A percentile compares a stretch with the other conserved stretches of the same genome.
phyloP scores from a whole-genome alignment of 2,797 vertebrate genomes.

The Melopsittacus undulatus region DNA sequence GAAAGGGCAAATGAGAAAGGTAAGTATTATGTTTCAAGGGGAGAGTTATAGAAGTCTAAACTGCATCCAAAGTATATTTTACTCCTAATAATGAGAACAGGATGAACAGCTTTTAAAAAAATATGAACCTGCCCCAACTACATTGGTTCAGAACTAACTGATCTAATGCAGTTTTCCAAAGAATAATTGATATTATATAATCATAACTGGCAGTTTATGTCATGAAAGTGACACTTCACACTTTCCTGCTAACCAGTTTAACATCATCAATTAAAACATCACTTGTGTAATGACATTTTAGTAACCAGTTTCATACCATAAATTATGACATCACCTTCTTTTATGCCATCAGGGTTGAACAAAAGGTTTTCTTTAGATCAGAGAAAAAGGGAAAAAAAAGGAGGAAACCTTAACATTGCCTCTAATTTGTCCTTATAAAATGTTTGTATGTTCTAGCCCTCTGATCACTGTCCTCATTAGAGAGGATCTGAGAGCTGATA shows the following conservation, averaged over 20 bases:
- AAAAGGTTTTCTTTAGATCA: conserved; percentile 13
- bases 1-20: conserved; percentile 31
- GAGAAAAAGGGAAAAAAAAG: neutral
- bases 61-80: conserved; percentile 68
- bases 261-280: conserved; percentile 77
- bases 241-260: conserved; percentile 70
- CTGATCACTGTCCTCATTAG: neutral
- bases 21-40: conserved; percentile 28
- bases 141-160: conserved; percentile 63
- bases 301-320: conserved; percentile 63
- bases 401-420: neutral
- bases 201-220: conserved; percentile 78
- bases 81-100: conserved; percentile 73
- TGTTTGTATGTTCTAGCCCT: neutral
- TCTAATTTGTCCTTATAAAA: neutral
- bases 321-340: conserved; percentile 75
- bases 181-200: conserved; percentile 82
- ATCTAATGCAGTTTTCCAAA: conserved; percentile 71
- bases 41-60: conserved; percentile 67
- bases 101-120: conserved; percentile 70
- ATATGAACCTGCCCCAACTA: conserved; percentile 69
- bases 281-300: conserved; percentile 72
- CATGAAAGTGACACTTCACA: conserved; percentile 75
- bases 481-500: neutral
- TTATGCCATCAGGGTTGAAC: conserved; percentile 54